Conservation (phyloP, 2,113 vertebrate genomes). For the Hemicordylus capensis region DNA sequence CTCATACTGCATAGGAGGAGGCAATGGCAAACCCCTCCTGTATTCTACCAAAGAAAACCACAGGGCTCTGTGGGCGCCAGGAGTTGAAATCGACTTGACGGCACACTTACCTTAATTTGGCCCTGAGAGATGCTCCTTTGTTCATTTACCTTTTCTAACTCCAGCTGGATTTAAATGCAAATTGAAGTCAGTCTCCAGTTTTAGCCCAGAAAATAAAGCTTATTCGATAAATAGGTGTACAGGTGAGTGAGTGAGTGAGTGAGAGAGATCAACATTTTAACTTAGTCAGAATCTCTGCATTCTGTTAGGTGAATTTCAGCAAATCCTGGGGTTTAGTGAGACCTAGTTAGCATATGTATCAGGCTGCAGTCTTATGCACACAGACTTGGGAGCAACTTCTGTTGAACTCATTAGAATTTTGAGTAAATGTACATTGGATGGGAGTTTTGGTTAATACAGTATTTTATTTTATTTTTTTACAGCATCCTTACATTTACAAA, state of each 20-base stretch:
- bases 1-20: no score
- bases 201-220: constrained; percentile 3
- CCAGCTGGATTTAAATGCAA: constrained; percentile 1
- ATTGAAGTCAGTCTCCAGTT: not conserved
- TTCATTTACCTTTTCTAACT: no score
- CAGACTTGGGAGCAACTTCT: not conserved
- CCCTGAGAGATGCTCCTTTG: not conserved
- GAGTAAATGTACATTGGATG: not conserved
- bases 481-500: constrained; percentile 91
- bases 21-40: no score
- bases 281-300: not conserved
- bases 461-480: constrained; percentile 59
- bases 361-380: not conserved
- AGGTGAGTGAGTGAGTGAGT: constrained; percentile 23
- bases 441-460: not conserved
- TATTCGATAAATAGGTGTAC: not conserved
- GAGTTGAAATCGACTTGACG: no score
- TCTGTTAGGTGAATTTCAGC: not conserved
- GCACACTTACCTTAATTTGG: no score
- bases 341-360: not conserved
- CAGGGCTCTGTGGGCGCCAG: no score
- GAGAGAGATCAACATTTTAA: no score
- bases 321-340: not conserved
- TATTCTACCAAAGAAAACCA: no score
- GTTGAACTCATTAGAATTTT: not conserved